Conservation (phyloP, 2,888 invertebrate species). For the Stratiomys singularior region DNA sequence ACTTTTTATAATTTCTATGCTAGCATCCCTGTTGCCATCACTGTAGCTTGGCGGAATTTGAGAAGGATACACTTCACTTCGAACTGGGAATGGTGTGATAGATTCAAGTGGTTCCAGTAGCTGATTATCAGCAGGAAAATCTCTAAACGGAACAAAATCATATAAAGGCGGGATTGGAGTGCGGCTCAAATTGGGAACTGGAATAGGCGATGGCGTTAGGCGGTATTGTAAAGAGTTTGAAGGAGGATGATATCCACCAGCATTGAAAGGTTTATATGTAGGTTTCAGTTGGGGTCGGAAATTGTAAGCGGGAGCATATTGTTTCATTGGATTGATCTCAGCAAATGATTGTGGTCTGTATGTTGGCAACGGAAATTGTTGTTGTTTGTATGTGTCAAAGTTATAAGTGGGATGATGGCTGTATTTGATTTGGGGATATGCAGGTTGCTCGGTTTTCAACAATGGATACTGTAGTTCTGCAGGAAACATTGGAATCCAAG, state of each 20-base stretch:
- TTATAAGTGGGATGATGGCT: conserved; percentile 40
- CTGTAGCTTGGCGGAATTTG: conserved; percentile 49
- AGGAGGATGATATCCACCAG: conserved; percentile 38
- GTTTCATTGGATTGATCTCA: conserved; percentile 57
- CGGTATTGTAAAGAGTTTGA: conserved; percentile 54
- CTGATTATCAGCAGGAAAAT: not conserved
- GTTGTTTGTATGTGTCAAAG: conserved; percentile 15
- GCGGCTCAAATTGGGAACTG: conserved; percentile 73
- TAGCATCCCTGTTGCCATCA: conserved; percentile 54
- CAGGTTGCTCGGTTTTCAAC: conserved; percentile 45
- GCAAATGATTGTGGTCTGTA: conserved; percentile 60
- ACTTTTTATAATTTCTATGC: conserved; percentile 72
- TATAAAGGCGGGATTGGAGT: conserved; percentile 73
- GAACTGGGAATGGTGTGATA: conserved; percentile 50
- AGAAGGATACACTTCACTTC: conserved; percentile 51
- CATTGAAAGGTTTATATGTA: not conserved
- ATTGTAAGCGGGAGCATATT: conserved; percentile 55
- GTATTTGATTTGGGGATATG: conserved; percentile 45
- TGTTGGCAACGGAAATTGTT: conserved; percentile 29
- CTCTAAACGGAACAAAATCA: conserved; percentile 70
- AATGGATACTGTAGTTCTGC: conserved; percentile 56
- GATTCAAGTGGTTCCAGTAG: not conserved
- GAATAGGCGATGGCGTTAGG: conserved; percentile 62
- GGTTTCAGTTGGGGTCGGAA: conserved; percentile 33
- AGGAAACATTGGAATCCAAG: conserved; percentile 80